Base-by-base conservation (phyloP, 1,140 invertebrate genomes). In the Thaumetopoea pityocampa region DNA sequence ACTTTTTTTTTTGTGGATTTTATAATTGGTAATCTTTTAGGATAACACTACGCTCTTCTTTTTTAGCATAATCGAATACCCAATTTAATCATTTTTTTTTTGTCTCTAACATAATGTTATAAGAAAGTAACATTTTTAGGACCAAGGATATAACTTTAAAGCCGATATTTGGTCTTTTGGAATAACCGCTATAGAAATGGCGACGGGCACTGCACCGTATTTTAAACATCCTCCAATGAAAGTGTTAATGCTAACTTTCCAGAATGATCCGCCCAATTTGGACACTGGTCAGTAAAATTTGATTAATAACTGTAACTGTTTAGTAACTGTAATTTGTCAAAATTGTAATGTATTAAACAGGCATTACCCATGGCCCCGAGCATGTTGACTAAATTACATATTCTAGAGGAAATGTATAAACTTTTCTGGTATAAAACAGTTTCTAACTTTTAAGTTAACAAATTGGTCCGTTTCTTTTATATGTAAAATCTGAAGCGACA, bases 101-200 rank as follows among this genome's bases (percentile, higher is more conserved):
- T n/a, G n/a, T n/a, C n/a, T n/a, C n/a, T n/a, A n/a, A n/a, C n/a
- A n/a, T n/a, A n/a, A n/a, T n/a, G n/a, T n/a, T n/a, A n/a, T n/a
- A n/a, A n/a, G n/a, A n/a, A n/a, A n/a, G n/a, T n/a, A 59, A 55
- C 37, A 16, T 26, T 50, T 37, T 40, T 74, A 94, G 93, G 96
- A 98, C 67, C 96, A 97, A 74, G 98, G 98, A 0, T 99, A 99
- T 73, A 97, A 99, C 82, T 99, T 97, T 82, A 99, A 99, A 86
- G 98, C 98, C n/a, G 98, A 99, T 70, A 99, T 99, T 51, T 99
- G 98, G 98, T 98, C 96, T 14, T 94, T 99, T 82, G 98, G 98
- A 14, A 99, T 99, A 41, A 99, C 98, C 0, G 97, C 97, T 0
- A 99, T 99, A 57, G 98, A 99, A 87, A 93, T 99, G 90, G 98